A percentile compares a stretch with the other conserved stretches of the same genome.
These are phyloP conservation scores for Poeciliopsis infans DNA, from an alignment of 2,797 vertebrate genomes.

Conservation along the genomic window DNA sequence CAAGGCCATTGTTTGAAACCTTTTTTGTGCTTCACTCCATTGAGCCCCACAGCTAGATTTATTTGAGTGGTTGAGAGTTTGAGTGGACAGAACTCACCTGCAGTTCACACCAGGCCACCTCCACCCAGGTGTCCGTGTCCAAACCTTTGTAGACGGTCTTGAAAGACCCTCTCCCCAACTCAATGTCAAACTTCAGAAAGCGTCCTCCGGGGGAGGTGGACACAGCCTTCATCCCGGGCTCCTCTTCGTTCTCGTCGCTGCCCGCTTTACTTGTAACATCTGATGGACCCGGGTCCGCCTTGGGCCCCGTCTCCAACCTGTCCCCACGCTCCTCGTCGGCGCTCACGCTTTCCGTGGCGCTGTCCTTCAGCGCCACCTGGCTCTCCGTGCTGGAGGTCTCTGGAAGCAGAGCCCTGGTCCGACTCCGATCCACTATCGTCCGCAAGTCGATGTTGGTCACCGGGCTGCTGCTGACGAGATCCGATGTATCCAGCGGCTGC, in stretches of 20 bases:
- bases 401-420: slow-evolving; percentile 66
- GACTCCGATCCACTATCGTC: slow-evolving; percentile 81
- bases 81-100: slow-evolving; percentile 84
- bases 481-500: slow-evolving; percentile 81
- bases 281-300: slow-evolving; percentile 47
- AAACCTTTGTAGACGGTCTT: slow-evolving; percentile 98
- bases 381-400: slow-evolving; percentile 68
- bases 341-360: slow-evolving; percentile 64
- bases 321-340: slow-evolving; percentile 56
- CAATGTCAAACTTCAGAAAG: slow-evolving; percentile 98
- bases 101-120: slow-evolving; percentile 98
- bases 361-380: slow-evolving; percentile 57
- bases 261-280: slow-evolving; percentile 80
- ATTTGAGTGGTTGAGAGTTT: neutral
- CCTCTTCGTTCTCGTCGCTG: slow-evolving; percentile 92
- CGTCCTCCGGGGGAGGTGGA: slow-evolving; percentile 94
- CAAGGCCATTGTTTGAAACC: neutral
- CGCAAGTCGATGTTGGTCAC: slow-evolving; percentile 80
- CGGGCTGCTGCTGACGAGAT: slow-evolving; percentile 81
- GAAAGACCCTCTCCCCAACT: slow-evolving; percentile 96
- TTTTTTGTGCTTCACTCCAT: neutral
- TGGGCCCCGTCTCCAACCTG: slow-evolving; percentile 69
- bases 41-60: neutral
- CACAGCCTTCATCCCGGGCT: slow-evolving; percentile 95
- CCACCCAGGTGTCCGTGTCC: slow-evolving; percentile 98